These are phyloP conservation scores for Cryptocephalus moraei DNA, from an alignment of 2,888 invertebrate species.

Conservation along the genomic window DNA sequence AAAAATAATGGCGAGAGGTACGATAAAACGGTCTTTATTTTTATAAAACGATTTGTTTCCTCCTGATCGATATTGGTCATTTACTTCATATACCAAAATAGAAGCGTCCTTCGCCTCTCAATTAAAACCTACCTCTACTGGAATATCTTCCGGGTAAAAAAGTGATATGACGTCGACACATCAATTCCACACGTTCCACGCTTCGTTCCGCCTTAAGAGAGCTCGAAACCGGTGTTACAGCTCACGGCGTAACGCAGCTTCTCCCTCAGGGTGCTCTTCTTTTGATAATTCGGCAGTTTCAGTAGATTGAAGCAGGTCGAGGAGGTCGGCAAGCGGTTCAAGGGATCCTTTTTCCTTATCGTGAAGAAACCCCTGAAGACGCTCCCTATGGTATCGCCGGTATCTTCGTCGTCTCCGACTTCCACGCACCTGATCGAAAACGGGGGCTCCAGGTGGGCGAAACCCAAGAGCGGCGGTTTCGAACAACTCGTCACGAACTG, in stretches of 20 bases:
- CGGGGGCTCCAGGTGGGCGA: constrained; percentile 92
- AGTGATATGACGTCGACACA: constrained; percentile 11
- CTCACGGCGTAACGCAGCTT: constrained; percentile 95
- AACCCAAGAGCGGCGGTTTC: constrained; percentile 91
- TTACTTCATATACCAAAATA: no score
- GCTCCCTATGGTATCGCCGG: constrained; percentile 83
- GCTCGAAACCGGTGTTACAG: constrained; percentile 97
- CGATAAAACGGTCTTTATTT: no score
- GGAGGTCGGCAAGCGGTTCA: constrained; percentile 93
- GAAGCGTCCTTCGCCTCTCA: no score
- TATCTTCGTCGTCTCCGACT: constrained; percentile 95
- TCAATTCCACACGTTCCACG: constrained; percentile 9
- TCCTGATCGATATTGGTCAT: no score
- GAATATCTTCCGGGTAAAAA: constrained; percentile 2
- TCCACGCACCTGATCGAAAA: constrained; percentile 99
- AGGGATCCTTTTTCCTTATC: constrained; percentile 87
- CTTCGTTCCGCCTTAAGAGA: constrained; percentile 58
- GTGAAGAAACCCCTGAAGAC: constrained; percentile 97
- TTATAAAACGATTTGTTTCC: no score
- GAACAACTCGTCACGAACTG: constrained; percentile 76
- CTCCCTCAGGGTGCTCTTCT: constrained; percentile 86
- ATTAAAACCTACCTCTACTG: no score
- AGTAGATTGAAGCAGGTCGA: constrained; percentile 98
- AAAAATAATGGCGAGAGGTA: no score
- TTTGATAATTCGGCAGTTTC: constrained; percentile 96